Percentiles rank a stretch among this genome's conserved stretches.
Evolutionary conservation across 2,113 vertebrate genomes (phyloP).

Genomic region (Salminus brasiliensis): DNA sequence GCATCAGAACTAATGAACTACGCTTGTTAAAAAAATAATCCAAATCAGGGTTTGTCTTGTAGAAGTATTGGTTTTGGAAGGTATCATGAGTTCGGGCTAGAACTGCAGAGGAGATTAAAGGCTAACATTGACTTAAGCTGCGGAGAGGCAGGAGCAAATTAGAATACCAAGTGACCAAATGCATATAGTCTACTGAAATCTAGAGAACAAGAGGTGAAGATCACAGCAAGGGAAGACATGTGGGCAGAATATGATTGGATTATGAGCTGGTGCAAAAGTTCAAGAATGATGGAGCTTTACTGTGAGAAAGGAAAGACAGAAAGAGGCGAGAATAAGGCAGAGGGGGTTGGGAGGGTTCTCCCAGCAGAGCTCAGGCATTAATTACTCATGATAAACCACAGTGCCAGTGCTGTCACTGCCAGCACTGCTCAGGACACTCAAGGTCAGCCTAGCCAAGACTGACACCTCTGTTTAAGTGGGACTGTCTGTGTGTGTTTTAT

Average conservation of each 20-base stretch:
- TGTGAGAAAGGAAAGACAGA: slow-evolving; percentile 7
- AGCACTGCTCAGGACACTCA: slow-evolving; percentile 31
- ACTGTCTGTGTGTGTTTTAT: slow-evolving; percentile 4
- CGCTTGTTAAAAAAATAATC: slow-evolving; percentile 1
- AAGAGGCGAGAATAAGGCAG: not conserved
- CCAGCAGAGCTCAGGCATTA: slow-evolving; percentile 25
- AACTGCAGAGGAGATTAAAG: slow-evolving; percentile 13
- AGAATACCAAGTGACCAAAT: slow-evolving; percentile 42
- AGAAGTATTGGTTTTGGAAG: not conserved
- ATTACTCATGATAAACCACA: slow-evolving; percentile 47
- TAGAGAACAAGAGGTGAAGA: slow-evolving; percentile 1
- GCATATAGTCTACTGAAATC: slow-evolving; percentile 1
- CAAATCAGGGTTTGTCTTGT: not conserved
- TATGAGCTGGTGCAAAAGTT: slow-evolving; percentile 37
- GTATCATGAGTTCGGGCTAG: not conserved
- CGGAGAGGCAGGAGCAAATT: slow-evolving; percentile 12
- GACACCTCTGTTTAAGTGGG: slow-evolving; percentile 27
- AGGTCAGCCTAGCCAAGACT: slow-evolving; percentile 21
- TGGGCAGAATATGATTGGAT: slow-evolving; percentile 32
- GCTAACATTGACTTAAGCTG: not conserved
- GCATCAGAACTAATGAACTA: not conserved
- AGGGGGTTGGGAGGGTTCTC: not conserved
- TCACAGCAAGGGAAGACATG: slow-evolving; percentile 3
- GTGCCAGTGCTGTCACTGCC: slow-evolving; percentile 10
- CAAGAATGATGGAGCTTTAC: slow-evolving; percentile 5